These are phyloP conservation scores for Andrena fulva DNA, from an alignment of 2,888 invertebrate genomes.

Conservation along the genomic window DNA sequence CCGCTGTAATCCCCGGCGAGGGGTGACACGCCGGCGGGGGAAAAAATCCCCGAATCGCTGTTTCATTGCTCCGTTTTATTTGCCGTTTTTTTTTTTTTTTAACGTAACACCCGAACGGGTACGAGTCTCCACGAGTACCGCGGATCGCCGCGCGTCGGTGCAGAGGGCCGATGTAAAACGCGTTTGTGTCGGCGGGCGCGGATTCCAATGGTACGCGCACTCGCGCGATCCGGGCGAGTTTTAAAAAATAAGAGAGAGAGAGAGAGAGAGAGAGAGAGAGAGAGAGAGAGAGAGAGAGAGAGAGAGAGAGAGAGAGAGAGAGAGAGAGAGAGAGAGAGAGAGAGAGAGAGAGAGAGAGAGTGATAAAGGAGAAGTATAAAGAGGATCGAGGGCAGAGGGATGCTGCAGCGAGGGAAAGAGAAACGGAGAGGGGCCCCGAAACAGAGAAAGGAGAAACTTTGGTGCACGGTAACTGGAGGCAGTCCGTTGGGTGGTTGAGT, in stretches of 20 bases:
- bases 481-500: constrained; percentile 79
- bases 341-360: not conserved
- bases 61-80: not conserved
- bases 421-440: constrained; percentile 7
- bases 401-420: too few species aligned
- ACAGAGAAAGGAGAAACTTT: constrained; percentile 60
- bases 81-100: not conserved
- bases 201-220: constrained; percentile 44
- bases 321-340: not conserved
- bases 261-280: not conserved
- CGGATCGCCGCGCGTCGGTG: not conserved
- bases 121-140: not conserved
- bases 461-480: constrained; percentile 73
- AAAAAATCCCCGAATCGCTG: constrained; percentile 14
- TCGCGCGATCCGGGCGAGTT: constrained; percentile 27
- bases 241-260: constrained; percentile 15
- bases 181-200: constrained; percentile 28
- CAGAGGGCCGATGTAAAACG: constrained; percentile 35
- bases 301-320: constrained; percentile 7
- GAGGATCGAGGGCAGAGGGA: constrained; percentile 1
- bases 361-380: constrained; percentile 16
- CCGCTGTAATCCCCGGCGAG: constrained; percentile 18
- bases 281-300: not conserved
- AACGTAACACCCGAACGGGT: not conserved
- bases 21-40: not conserved